Evolutionary conservation across 2,113 vertebrate species (phyloP), one percentile per base, ranked within the genome.

Genomic region (Indicator maculatus): DNA sequence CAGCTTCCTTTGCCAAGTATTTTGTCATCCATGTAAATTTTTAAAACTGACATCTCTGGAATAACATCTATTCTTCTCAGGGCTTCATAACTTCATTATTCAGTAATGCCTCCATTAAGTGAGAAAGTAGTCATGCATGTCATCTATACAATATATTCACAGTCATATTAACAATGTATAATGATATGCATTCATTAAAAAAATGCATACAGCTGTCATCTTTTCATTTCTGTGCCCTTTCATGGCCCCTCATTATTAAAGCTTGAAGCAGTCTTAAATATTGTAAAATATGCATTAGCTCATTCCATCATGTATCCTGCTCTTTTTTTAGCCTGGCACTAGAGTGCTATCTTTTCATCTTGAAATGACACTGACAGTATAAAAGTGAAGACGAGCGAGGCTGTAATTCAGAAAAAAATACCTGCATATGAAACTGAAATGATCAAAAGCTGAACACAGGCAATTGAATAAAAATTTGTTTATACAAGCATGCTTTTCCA

Each of bases 221-320:
- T 27, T 92, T 92, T 89, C 80, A 87, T 80, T 96, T 26, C 58
- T 80, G 36, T 90, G 90, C 89, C 93, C 92, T 95, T 93, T 86
- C 82, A 58, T 81, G 87, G 87, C 90, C 85, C 63, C 56, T 96
- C 83, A 88, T 97, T 95, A 96, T 96, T 95, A 88, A 93, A 90
- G 94, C 95, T 96, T 90, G 85, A 92, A 93, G 92, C 56, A 93
- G 85, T 95, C 89, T 95, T 96, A 95, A 95, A 89, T 73, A 52
- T 71, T 58, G 96, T 90, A 73, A 96, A 96, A 96, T 89, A 96
- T 93, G 86, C 76, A 96, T 96, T 95, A 70, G 65, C 64, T 95
- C 75, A 78, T 75, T 88, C 94, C 83, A 85, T 92, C 75, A 76
- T 79, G 66, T 53, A 92, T 83, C 31, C 87, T 75, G 65, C 61